These are phyloP conservation scores for Sebastes hopkinsi DNA, from an alignment of 2,797 vertebrate genomes.

Conservation along the genomic window DNA sequence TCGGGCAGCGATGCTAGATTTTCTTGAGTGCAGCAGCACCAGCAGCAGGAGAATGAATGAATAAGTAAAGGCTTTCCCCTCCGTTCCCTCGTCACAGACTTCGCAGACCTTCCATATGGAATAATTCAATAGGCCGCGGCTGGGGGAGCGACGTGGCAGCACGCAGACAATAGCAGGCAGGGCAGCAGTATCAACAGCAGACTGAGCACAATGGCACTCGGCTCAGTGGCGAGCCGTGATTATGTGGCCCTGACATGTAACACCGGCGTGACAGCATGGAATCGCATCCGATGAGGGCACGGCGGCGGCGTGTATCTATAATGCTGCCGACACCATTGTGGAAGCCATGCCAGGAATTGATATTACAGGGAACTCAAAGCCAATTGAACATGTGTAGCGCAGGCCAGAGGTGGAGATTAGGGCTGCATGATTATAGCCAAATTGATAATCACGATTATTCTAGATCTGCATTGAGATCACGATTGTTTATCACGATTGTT, in stretches of 20 bases:
- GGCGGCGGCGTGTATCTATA: not conserved
- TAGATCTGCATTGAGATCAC: too few relatives aligned
- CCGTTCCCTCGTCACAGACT: constrained; percentile 47
- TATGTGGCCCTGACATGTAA: constrained; percentile 29
- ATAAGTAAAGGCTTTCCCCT: constrained; percentile 68
- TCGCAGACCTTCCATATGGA: constrained; percentile 57
- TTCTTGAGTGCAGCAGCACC: constrained; percentile 50
- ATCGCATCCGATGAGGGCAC: not conserved
- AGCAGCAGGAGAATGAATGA: constrained; percentile 54
- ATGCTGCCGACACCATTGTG: not conserved
- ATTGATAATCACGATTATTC: too few relatives aligned
- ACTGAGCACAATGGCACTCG: not conserved
- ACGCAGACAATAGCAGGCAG: constrained; percentile 2
- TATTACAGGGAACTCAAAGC: constrained; percentile 20
- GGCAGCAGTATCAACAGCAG: constrained; percentile 10
- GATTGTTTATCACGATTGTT: too few relatives aligned
- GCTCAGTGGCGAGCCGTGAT: constrained; percentile 8
- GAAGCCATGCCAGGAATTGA: constrained; percentile 25
- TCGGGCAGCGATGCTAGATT: constrained; percentile 16
- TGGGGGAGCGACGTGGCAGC: constrained; percentile 7
- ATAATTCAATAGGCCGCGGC: constrained; percentile 48
- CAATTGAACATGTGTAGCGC: constrained; percentile 14
- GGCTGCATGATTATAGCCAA: too few relatives aligned
- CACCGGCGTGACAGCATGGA: not conserved
- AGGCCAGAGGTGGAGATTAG: not conserved